These are phyloP conservation scores for Mythimna lalbum DNA, from an alignment of 2,888 invertebrate species.

Conservation along the genomic window DNA sequence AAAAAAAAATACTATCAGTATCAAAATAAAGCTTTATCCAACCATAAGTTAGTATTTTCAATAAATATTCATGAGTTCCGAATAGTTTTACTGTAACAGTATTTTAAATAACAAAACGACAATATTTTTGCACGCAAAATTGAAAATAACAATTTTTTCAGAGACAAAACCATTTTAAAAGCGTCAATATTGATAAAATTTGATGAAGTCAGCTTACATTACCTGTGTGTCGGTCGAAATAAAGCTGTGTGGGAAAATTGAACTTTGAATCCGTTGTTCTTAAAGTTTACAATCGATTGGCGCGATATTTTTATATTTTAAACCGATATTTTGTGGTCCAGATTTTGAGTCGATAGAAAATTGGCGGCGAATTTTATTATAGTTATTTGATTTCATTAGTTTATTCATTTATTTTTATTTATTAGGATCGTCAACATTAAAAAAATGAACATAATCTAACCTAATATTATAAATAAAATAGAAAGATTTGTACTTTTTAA, in stretches of 20 bases:
- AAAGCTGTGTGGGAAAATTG: background rate
- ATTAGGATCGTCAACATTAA: too few species aligned
- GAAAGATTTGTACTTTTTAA: too few species aligned
- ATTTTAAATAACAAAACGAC: constrained; percentile 29
- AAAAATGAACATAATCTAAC: too few species aligned
- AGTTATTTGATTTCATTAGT: background rate
- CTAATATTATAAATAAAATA: too few species aligned
- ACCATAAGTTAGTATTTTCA: constrained; percentile 6
- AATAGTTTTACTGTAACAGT: constrained; percentile 6
- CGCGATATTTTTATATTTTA: background rate
- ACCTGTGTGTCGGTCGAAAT: background rate
- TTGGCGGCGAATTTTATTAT: background rate
- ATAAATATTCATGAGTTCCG: constrained; percentile 41
- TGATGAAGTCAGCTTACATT: constrained; percentile 16
- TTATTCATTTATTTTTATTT: background rate
- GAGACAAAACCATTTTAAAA: constrained; percentile 21
- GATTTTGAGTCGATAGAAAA: too few species aligned
- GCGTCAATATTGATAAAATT: constrained; percentile 34
- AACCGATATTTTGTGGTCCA: background rate
- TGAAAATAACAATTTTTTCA: constrained; percentile 40
- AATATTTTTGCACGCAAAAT: constrained; percentile 40
- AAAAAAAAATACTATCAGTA: background rate
- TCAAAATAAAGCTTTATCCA: constrained; percentile 4
- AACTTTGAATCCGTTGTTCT: background rate
- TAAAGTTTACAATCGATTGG: constrained; percentile 3